These are phyloP conservation scores for Papilio aristodemus DNA, from an alignment of 1,140 invertebrate species.

Conservation along the genomic window DNA sequence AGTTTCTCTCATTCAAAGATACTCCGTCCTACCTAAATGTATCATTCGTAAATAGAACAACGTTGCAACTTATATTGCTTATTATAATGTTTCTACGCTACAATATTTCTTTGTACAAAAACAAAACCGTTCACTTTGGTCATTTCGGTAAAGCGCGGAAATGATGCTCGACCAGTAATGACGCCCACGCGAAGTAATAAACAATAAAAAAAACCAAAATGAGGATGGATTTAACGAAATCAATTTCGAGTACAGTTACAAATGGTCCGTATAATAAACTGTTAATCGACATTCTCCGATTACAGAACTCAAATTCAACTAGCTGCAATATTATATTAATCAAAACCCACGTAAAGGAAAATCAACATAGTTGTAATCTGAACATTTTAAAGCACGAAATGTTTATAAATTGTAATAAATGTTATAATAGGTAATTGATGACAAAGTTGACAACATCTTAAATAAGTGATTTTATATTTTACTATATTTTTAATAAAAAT, in stretches of 20 bases:
- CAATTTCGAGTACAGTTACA: slow-evolving; percentile 72
- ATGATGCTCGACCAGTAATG: slow-evolving; percentile 61
- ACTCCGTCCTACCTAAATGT: slow-evolving; percentile 44
- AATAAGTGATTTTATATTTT: not conserved
- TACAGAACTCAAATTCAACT: slow-evolving; percentile 25
- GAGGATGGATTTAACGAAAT: slow-evolving; percentile 71
- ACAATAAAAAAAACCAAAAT: slow-evolving; percentile 68
- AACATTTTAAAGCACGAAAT: slow-evolving; percentile 1
- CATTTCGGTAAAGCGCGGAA: slow-evolving; percentile 69
- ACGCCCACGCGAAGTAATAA: slow-evolving; percentile 56
- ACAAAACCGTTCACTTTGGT: slow-evolving; percentile 48
- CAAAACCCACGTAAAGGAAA: slow-evolving; percentile 27
- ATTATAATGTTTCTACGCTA: slow-evolving; percentile 35
- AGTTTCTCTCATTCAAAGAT: slow-evolving; percentile 45
- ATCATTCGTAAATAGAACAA: slow-evolving; percentile 31
- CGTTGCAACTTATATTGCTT: slow-evolving; percentile 24
- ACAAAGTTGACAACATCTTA: not conserved
- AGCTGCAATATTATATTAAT: slow-evolving; percentile 28
- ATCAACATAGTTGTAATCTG: not conserved
- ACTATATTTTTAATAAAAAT: too few species aligned
- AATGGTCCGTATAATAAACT: slow-evolving; percentile 48
- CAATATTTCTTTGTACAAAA: slow-evolving; percentile 60
- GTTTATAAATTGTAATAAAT: slow-evolving; percentile 8
- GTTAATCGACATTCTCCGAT: slow-evolving; percentile 39
- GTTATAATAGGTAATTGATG: not conserved